phyloP scores from a whole-genome alignment of 2,888 invertebrate genomes.

The Caenorhabditis uteleia region DNA sequence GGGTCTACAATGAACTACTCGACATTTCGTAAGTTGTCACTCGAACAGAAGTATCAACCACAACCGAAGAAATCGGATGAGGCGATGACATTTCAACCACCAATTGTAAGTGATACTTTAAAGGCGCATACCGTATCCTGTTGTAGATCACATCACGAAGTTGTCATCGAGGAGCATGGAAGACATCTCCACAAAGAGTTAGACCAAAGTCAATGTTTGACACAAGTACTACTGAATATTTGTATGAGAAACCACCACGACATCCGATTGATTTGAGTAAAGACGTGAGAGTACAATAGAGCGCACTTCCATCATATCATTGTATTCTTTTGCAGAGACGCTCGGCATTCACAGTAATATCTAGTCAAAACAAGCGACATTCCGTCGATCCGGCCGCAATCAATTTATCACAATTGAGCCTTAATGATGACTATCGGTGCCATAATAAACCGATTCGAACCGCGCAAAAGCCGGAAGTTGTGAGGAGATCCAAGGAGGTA shows the following conservation, averaged over 20 bases:
- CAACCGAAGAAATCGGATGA: not conserved
- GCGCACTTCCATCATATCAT: not conserved
- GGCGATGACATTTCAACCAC: not conserved
- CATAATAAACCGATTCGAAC: not conserved
- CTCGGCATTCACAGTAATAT: conserved; percentile 26
- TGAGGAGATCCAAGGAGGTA: not conserved
- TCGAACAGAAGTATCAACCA: conserved; percentile 18
- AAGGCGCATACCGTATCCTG: too few relatives aligned
- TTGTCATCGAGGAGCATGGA: conserved; percentile 31
- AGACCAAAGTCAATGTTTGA: conserved; percentile 38
- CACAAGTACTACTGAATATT: conserved; percentile 19
- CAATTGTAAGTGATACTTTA: not conserved
- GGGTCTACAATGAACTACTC: conserved; percentile 41
- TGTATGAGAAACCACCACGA: conserved; percentile 27
- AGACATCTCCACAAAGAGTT: conserved; percentile 25
- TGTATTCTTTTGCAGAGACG: conserved; percentile 14
- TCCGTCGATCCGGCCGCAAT: conserved; percentile 9
- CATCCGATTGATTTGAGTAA: conserved; percentile 27
- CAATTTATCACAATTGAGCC: conserved; percentile 18
- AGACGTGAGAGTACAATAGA: conserved; percentile 11
- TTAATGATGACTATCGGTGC: conserved; percentile 15
- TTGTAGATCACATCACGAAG: conserved; percentile 28
- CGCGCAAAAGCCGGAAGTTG: conserved; percentile 23
- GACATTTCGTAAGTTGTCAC: conserved; percentile 44
- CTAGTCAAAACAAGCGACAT: conserved; percentile 22